Percentiles rank a stretch among this genome's conserved stretches.
These are phyloP conservation scores for Stichopus horrens DNA, from an alignment of 53 echinoderm and acorn worm species.

Conservation along the genomic window DNA sequence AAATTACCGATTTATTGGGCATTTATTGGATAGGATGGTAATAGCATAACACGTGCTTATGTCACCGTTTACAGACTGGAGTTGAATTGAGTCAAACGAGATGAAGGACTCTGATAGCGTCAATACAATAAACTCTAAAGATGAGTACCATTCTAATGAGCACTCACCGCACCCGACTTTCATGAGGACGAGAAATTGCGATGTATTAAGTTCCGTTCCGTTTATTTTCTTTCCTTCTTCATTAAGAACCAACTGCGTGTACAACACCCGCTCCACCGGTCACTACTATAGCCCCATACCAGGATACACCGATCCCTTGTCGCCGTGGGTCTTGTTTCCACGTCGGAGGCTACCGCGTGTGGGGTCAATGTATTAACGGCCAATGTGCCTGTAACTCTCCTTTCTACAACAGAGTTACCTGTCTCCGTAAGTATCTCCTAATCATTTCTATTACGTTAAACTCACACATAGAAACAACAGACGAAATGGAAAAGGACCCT, in stretches of 20 bases:
- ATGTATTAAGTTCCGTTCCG: no score
- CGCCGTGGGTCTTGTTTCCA: constrained; percentile 66
- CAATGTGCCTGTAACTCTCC: constrained; percentile 79
- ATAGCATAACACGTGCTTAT: no score
- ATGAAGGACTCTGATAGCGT: no score
- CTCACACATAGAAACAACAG: background rate
- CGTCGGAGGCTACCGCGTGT: constrained; percentile 62
- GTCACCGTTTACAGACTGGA: no score
- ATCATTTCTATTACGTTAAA: background rate
- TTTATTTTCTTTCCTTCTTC: background rate
- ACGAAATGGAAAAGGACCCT: no score
- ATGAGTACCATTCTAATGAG: no score
- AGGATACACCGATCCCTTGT: constrained; percentile 60
- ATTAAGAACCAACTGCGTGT: constrained; percentile 36
- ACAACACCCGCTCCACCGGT: constrained; percentile 31
- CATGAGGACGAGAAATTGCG: no score
- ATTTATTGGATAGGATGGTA: no score
- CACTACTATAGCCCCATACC: constrained; percentile 3
- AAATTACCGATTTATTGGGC: no score
- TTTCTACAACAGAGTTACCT: constrained; percentile 60
- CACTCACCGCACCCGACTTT: no score
- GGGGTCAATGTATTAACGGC: constrained; percentile 57
- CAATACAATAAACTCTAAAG: no score
- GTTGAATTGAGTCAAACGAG: no score
- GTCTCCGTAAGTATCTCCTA: constrained; percentile 70